Evolutionary conservation across 2,113 vertebrate genomes (phyloP), one percentile per base, ranked within the genome.

Genomic region (Todiramphus chloris): DNA sequence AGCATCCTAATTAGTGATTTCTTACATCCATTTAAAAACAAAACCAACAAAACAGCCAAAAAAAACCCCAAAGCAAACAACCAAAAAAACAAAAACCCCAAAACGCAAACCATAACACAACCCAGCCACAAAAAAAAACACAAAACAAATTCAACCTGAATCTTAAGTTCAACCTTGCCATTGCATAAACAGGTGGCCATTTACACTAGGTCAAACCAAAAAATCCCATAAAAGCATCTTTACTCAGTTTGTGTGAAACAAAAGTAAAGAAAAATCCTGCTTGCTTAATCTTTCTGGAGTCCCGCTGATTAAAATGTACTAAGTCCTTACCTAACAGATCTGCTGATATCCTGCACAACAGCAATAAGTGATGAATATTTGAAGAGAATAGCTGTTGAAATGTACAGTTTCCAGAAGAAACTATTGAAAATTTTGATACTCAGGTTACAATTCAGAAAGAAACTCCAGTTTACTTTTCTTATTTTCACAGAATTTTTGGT

Each of bases 141-240:
- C 16, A 25, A 66, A 28, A 62, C 23, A 68, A 93, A 89, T 19
- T 5, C 76, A 86, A 46, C 33, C 16, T 10, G 30, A 96, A 96
- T 92, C 73, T 82, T 70, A 92, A 83, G 58, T 84, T 93, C 97
- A 93, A 95, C 97, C 98, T 98, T 97, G 95, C 95, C 93, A 79
- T 96, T 98, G 95, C 97, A 81, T 67, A 95, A 97, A 96, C n/a
- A 96, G 97, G 96, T 98, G 97, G 95, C 95, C 97, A 97, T 96
- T 92, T 95, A 97, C 96, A 90, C 93, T 72, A 93, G 74, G 90
- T 91, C 93, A 97, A 96, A 64, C n/a, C 69, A 88, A 88, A 95
- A 87, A 50, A 88, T 56, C 78, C 94, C 87, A 98, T 96, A 98
- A 98, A 97, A 97, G 93, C 92, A 97, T 97, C 97, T 97, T 97